Percentiles rank a stretch among this genome's conserved stretches.
phyloP scores from a whole-genome alignment of 2,888 invertebrate genomes.

The Slavum lentiscoides region DNA sequence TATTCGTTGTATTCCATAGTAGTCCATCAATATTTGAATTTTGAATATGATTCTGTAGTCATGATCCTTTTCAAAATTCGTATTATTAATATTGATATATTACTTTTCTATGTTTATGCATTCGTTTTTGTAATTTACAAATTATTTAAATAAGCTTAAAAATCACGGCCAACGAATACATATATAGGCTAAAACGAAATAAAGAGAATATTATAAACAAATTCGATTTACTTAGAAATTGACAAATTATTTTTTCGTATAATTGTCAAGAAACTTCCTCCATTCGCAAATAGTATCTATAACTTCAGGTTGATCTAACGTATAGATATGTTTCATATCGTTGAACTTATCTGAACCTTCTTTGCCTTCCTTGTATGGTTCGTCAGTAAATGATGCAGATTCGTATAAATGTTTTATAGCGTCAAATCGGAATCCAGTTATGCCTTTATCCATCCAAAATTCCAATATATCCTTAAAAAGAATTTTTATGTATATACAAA shows the following conservation, averaged over 20 bases:
- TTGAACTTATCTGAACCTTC: background rate
- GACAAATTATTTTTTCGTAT: background rate
- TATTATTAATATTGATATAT: background rate
- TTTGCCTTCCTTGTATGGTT: background rate
- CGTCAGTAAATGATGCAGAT: slow-evolving; percentile 14
- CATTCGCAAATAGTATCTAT: slow-evolving; percentile 15
- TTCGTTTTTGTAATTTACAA: no score
- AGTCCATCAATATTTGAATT: slow-evolving; percentile 64
- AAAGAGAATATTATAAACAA: background rate
- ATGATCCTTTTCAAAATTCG: slow-evolving; percentile 63
- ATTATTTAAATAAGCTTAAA: background rate
- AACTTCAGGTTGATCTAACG: slow-evolving; percentile 24
- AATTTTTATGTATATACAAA: background rate
- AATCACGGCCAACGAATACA: slow-evolving; percentile 56
- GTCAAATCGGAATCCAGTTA: slow-evolving; percentile 51
- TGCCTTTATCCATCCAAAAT: slow-evolving; percentile 52
- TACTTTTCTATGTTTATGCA: background rate
- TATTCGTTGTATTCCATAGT: slow-evolving; percentile 67
- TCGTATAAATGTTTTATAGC: slow-evolving; percentile 50
- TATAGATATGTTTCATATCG: slow-evolving; percentile 34
- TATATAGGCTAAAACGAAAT: no score
- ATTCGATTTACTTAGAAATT: background rate
- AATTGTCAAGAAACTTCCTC: background rate
- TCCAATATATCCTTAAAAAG: slow-evolving; percentile 38
- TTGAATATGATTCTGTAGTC: slow-evolving; percentile 74